Conservation (phyloP, 2,797 vertebrate species). For the Cirrhinus molitorella region DNA sequence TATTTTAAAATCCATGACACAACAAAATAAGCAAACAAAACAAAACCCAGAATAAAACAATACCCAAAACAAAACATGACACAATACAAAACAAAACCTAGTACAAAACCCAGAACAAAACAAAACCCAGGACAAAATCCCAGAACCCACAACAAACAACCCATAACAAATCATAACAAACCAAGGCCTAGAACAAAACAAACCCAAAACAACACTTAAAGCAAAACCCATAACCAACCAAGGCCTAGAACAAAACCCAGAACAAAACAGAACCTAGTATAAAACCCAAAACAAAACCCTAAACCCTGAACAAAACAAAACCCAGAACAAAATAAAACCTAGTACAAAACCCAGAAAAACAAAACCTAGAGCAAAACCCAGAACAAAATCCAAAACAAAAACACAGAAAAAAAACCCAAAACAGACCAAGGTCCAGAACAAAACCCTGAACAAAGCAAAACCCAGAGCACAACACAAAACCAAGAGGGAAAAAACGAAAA, state of each 20-base stretch:
- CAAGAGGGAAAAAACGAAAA: no score
- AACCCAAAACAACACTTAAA: neutral
- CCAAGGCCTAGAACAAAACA: neutral
- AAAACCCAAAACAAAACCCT: neutral
- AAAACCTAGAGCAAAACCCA: neutral
- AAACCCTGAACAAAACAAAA: neutral
- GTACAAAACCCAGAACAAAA: neutral
- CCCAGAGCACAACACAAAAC: neutral
- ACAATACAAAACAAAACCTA: no score
- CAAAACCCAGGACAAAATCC: neutral
- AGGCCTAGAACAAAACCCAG: neutral
- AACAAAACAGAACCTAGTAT: no score
- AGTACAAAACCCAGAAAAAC: neutral
- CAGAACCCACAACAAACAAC: neutral
- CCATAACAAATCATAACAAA: neutral
- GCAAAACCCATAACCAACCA: neutral
- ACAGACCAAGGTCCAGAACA: neutral
- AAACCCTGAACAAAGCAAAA: neutral
- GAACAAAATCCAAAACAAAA: neutral
- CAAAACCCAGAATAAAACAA: neutral
- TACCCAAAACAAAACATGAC: neutral
- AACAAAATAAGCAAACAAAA: no score
- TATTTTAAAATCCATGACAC: no score
- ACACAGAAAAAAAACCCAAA: neutral
- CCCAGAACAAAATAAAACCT: no score